phyloP scores from a whole-genome alignment of 2,113 vertebrate species.

The Tricholaema leucomelas region DNA sequence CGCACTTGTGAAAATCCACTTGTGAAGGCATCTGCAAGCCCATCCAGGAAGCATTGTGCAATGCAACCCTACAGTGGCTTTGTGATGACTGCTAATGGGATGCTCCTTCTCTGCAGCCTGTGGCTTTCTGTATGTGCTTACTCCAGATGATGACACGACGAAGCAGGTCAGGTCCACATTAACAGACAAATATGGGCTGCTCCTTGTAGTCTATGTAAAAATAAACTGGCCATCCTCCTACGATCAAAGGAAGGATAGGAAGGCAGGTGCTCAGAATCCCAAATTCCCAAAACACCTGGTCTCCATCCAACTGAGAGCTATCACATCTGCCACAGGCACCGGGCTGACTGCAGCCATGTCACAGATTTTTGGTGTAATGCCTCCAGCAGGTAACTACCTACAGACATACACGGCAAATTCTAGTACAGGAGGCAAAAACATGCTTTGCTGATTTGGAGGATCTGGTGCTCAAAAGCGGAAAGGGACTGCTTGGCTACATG shows the following conservation, averaged over 20 bases:
- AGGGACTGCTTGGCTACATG: not conserved
- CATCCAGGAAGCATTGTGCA: not conserved
- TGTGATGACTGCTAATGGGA: not conserved
- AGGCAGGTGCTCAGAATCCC: not conserved
- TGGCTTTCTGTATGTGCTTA: accelerated
- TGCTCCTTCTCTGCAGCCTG: not conserved
- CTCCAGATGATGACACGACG: accelerated
- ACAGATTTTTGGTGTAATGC: not conserved
- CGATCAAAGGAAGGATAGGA: not conserved
- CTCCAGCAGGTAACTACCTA: not conserved
- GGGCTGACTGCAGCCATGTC: not conserved
- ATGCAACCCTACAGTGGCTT: not conserved
- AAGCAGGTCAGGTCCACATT: not conserved
- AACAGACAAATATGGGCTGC: not conserved
- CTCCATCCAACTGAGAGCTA: not conserved
- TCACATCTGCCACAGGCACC: not conserved
- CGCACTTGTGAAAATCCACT: not conserved
- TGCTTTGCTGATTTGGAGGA: not conserved
- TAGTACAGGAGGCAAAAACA: not conserved
- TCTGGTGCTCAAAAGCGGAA: not conserved
- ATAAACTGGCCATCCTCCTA: not conserved
- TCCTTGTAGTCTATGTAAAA: not conserved
- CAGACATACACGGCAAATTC: not conserved
- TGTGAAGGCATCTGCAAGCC: not conserved
- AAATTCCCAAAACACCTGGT: not conserved